Base-by-base conservation (phyloP, 2,888 invertebrate genomes). In the Nemoura dubitans region DNA sequence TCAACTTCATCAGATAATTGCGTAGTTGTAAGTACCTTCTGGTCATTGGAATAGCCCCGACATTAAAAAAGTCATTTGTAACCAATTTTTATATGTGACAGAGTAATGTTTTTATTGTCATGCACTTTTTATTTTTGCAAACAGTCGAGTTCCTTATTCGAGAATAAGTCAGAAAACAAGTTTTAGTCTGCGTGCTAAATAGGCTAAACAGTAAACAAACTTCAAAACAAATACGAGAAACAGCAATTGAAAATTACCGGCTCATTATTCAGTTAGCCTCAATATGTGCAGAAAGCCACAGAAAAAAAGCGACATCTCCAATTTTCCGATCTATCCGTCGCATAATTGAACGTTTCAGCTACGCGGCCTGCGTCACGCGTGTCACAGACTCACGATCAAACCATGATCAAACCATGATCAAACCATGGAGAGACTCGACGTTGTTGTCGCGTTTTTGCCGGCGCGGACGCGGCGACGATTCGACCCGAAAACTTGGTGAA, bases 181-280 rank as follows among this genome's bases (percentile, higher is more conserved):
- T 21, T 59, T 3, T 59, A n/a, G n/a, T 21, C 59, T 10, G 21
- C 59, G 59, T 59, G 59, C 59, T 59, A 59, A 59, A 59, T 10
- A 59, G 59, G 59, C 21, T 59, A 59, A 59, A 59, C 21, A 59
- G 1, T 36, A 10, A 21, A 59, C 59, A 59, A 36, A 3, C 5
- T 10, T 77, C 2, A 77, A 77, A 77, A 3, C n/a, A n/a, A n/a
- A n/a, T 14, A 77, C 26, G 5, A 16, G 3, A 77, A 59, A 21
- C 59, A 59, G 59, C 59, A 59, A 21, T 36, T 6, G 36, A 36
- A 36, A 36, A 36, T 36, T 36, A 36, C 36, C 36, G 36, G 16
- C 59, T 59, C 59, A 78, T 78, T 78, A 78, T 26, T 78, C 29
- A 78, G 27, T 78, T 78, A 59, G 59, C 59, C 59, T 7, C 16